Evolutionary conservation across 2,113 vertebrate species (phyloP), one percentile per base, ranked within the genome.

Genomic region (Gila orcuttii): DNA sequence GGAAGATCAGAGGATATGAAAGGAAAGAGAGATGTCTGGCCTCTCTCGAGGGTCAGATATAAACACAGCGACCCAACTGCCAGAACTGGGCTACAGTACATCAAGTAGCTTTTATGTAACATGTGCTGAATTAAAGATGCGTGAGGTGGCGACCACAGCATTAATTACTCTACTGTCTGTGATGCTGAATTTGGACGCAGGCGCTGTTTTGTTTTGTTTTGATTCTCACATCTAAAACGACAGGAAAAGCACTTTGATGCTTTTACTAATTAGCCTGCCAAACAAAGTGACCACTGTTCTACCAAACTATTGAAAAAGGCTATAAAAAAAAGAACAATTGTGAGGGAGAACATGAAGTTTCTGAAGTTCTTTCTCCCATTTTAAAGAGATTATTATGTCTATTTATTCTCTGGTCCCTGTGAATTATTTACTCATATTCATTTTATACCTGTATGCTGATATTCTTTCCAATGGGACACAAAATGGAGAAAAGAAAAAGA

Each of bases 41-140:
- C 83, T 85, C 45, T 83, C 82, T 73, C 28, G 31, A 28, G 82
- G 82, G 82, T 83, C 68, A 76, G 39, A 75, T 78, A 87, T 78
- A 71, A 47, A 52, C 75, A 60, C 62, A 77, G 59, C 75, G 55
- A 75, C 31, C 28, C 33, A 59, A 52, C 64, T 39, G 55, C 78
- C 76, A 66, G 31, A 75, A 71, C 86, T 55, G 77, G 73, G 84
- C 62, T 84, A 87, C 47, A 84, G 45, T 59, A 73, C 50, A 83
- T 73, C 50, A 59, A 83, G 68, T 25, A 19, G 50, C 82, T 73
- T 71, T 59, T 83, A 73, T 73, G 82, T 83, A 83, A 73, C 59
- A 83, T 83, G 13, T 57, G 68, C 68, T 83, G 66, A 83, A 83
- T 83, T 83, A 83, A 83, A 83, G 82, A 83, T 83, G 50, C 0